Evolutionary conservation across 2,113 vertebrate species (phyloP).

Genomic region (Dendrocopos noguchii): DNA sequence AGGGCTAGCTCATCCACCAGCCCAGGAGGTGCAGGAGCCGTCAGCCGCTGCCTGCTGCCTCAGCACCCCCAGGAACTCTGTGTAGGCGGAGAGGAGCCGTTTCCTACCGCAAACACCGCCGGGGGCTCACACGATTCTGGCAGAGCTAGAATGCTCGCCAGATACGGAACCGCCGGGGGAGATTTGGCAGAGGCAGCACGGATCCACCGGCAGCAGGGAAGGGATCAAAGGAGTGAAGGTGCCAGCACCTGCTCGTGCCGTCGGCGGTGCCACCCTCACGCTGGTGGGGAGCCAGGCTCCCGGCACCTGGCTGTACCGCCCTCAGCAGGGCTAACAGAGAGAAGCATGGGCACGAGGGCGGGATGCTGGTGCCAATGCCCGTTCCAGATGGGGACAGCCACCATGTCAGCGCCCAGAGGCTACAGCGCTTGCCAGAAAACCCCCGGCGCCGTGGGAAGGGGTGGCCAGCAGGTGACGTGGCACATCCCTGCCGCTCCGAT

Average conservation of each 20-base stretch:
- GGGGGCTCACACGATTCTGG: not conserved
- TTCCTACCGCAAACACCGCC: constrained; percentile 4
- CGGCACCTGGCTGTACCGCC: not conserved
- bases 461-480: constrained; percentile 45
- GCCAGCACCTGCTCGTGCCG: not conserved
- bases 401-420: fast-evolving
- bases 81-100: not conserved
- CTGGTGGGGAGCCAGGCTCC: constrained; percentile 2
- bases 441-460: not conserved
- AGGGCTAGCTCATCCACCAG: fast-evolving
- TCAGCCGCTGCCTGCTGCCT: fast-evolving
- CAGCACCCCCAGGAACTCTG: not conserved
- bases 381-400: not conserved
- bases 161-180: not conserved
- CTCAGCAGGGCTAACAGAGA: not conserved
- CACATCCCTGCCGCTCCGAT: not conserved
- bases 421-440: not conserved
- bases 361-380: not conserved
- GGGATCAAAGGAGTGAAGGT: constrained; percentile 40
- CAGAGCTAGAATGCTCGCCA: not conserved
- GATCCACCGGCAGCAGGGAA: not conserved
- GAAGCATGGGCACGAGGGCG: fast-evolving
- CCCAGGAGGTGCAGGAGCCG: not conserved
- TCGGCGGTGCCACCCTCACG: not conserved
- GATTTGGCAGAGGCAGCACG: not conserved